phyloP scores from a whole-genome alignment of 1,140 invertebrate species.

The Microplitis mediator region DNA sequence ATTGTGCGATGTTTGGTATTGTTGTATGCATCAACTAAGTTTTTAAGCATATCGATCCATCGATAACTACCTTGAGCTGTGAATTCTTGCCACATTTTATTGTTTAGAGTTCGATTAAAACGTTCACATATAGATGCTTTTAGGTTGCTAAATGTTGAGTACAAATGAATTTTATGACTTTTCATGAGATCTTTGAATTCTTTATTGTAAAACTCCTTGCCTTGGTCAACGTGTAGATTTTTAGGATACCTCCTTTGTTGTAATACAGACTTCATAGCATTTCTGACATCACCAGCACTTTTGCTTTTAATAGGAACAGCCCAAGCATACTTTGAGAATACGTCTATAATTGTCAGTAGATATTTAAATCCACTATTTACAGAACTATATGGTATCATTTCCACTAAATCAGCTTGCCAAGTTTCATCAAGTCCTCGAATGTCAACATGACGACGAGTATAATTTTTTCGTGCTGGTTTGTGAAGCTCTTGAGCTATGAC shows the following conservation, averaged over 20 bases:
- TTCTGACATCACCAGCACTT: not conserved
- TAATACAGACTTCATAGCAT: not conserved
- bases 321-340: constrained; percentile 25
- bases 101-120: constrained; percentile 56
- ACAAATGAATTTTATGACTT: too few relatives aligned
- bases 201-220: not conserved
- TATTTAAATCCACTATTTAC: constrained; percentile 8
- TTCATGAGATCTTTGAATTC: too few relatives aligned
- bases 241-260: not conserved
- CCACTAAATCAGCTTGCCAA: too few relatives aligned
- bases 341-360: constrained; percentile 11
- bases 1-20: too few relatives aligned
- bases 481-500: not conserved
- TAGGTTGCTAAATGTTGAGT: constrained; percentile 37
- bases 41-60: too few relatives aligned
- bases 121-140: constrained; percentile 56
- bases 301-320: constrained; percentile 37
- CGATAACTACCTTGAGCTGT: too few relatives aligned
- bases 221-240: not conserved
- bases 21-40: too few relatives aligned
- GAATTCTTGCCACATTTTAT: not conserved
- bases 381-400: too few relatives aligned
- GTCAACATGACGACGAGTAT: too few relatives aligned
- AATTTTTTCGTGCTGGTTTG: too few relatives aligned
- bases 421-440: too few relatives aligned